Conservation (phyloP, 1,140 invertebrate species). For the Neodiprion lecontei region DNA sequence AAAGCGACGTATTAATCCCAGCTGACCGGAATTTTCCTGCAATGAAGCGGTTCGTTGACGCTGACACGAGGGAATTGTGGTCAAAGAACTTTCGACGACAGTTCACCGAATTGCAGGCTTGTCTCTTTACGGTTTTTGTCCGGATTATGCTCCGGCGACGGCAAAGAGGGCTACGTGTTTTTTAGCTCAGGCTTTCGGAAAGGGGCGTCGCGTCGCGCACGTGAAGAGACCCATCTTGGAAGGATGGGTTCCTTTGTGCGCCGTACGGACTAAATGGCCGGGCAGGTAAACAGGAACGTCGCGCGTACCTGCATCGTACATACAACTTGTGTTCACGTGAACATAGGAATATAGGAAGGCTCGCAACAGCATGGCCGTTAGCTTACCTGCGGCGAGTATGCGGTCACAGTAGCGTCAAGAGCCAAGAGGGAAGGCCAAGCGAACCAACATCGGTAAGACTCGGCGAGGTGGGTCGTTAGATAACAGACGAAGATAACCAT, state of each 20-base stretch:
- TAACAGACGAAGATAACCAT: constrained; percentile 12
- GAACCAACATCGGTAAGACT: background rate
- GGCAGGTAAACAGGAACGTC: too few species aligned
- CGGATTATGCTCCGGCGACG: too few species aligned
- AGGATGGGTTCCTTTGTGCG: too few species aligned
- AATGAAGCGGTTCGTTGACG: background rate
- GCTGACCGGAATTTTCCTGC: background rate
- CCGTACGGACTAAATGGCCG: too few species aligned
- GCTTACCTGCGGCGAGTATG: background rate
- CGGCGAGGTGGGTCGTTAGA: background rate
- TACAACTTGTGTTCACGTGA: background rate
- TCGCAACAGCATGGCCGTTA: background rate
- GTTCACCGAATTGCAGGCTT: background rate
- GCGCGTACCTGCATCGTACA: too few species aligned
- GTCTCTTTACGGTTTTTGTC: too few species aligned
- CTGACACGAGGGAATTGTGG: background rate
- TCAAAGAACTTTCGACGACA: background rate
- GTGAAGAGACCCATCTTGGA: too few species aligned
- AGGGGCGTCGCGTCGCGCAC: too few species aligned
- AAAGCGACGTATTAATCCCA: background rate
- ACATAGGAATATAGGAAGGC: background rate
- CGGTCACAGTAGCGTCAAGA: background rate
- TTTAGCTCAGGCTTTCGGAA: too few species aligned
- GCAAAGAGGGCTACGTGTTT: too few species aligned
- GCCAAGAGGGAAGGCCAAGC: background rate